phyloP scores from a whole-genome alignment of 2,113 vertebrate species.

The Emberiza fucata region DNA sequence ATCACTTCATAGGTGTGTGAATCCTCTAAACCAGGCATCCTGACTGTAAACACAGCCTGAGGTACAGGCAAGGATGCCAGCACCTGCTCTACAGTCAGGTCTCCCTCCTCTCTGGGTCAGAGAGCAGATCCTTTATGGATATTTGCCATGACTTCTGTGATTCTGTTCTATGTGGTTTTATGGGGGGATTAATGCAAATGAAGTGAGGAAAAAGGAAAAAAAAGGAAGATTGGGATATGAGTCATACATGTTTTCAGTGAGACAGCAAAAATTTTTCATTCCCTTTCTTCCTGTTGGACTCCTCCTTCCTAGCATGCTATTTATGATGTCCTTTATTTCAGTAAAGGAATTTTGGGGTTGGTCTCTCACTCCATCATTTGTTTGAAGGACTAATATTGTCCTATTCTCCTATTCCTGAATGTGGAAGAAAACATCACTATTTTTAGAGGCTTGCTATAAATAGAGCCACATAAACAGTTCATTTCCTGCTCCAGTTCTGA shows the following conservation, averaged over 20 bases:
- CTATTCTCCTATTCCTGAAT: neutral
- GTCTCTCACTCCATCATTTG: neutral
- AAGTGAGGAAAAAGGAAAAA: neutral
- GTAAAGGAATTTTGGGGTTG: neutral
- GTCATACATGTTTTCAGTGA: neutral
- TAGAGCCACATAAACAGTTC: neutral
- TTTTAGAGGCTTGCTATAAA: neutral
- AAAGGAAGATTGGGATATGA: neutral
- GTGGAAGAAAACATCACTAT: neutral
- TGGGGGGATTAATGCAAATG: neutral
- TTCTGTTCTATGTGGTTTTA: neutral
- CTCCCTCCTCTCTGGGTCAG: neutral
- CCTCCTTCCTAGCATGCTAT: neutral
- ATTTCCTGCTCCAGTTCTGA: neutral
- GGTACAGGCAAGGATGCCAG: neutral
- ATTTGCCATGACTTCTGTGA: neutral
- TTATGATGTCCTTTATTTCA: neutral
- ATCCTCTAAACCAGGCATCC: neutral
- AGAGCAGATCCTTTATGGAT: neutral
- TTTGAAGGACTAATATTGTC: neutral
- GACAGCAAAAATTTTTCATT: neutral
- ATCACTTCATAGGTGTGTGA: neutral
- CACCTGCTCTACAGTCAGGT: neutral
- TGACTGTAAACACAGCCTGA: neutral
- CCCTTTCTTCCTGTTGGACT: neutral